Evolutionary conservation across 2,888 invertebrate genomes (phyloP).

Genomic region (Argyresthia goedartella): DNA sequence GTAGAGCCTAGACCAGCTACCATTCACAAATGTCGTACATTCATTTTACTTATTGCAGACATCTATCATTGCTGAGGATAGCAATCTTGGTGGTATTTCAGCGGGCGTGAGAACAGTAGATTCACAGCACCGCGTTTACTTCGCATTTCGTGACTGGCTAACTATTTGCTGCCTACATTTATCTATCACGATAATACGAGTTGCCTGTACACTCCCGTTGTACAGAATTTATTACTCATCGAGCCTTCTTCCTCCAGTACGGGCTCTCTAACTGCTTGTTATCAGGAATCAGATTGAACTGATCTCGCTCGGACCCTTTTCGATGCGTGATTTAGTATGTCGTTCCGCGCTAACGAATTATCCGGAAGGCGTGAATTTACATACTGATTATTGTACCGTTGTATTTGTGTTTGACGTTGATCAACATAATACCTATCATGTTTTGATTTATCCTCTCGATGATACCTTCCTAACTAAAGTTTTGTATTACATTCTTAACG

Average conservation of each 20-base stretch:
- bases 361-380: too few species aligned
- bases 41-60: conserved; percentile 22
- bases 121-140: conserved; percentile 10
- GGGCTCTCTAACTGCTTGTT: not conserved
- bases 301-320: too few species aligned
- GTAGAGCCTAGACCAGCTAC: not conserved
- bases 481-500: too few species aligned
- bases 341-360: too few species aligned
- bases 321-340: too few species aligned
- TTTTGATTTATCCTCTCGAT: too few species aligned
- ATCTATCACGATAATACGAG: conserved; percentile 22
- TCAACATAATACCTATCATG: too few species aligned
- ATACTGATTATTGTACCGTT: too few species aligned
- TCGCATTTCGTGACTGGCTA: conserved; percentile 39
- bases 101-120: conserved; percentile 50
- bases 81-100: conserved; percentile 42
- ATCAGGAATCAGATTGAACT: not conserved
- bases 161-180: conserved; percentile 17
- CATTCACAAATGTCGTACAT: not conserved
- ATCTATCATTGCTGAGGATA: conserved; percentile 50
- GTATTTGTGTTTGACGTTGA: too few species aligned
- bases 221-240: conserved; percentile 7
- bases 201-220: conserved; percentile 12
- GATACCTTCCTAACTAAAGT: too few species aligned
- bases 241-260: not conserved